These are phyloP conservation scores for Melieria picta DNA, from an alignment of 2,888 invertebrate species.

Conservation along the genomic window DNA sequence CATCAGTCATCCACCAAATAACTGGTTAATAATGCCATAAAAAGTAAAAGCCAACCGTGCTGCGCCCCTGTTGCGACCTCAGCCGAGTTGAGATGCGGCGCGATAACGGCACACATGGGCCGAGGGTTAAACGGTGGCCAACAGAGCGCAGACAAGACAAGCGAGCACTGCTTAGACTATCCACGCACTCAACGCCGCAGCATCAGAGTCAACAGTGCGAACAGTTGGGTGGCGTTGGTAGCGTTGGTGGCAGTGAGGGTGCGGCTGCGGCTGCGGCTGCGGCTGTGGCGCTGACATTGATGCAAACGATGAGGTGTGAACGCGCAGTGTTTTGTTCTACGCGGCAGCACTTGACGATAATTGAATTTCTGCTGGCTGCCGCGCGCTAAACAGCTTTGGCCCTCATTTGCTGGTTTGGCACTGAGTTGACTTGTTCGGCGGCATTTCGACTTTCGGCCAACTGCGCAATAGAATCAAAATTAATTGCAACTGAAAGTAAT, in stretches of 20 bases:
- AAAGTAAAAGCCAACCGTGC: slow-evolving; percentile 13
- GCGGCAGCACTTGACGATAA: slow-evolving; percentile 62
- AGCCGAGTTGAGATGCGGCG: neutral
- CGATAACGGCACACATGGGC: neutral
- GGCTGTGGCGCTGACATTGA: too few species aligned
- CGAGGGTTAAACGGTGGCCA: slow-evolving; percentile 17
- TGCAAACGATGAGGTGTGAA: slow-evolving; percentile 57
- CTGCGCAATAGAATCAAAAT: slow-evolving; percentile 42
- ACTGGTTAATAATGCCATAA: slow-evolving; percentile 27
- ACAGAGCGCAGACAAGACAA: too few species aligned
- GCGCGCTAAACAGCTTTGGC: slow-evolving; percentile 35
- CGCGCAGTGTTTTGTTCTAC: slow-evolving; percentile 53
- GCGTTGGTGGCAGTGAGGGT: too few species aligned
- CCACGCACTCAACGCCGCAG: too few species aligned
- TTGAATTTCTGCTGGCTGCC: slow-evolving; percentile 57
- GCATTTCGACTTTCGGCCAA: neutral
- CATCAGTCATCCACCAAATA: too few species aligned
- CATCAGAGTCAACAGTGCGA: too few species aligned
- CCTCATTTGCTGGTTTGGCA: slow-evolving; percentile 17
- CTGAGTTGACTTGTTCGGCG: neutral
- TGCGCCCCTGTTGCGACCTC: neutral
- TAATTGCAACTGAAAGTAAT: slow-evolving; percentile 58
- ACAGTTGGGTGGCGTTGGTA: too few species aligned
- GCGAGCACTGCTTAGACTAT: too few species aligned
- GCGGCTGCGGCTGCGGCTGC: too few species aligned